Evolutionary conservation across 2,888 invertebrate genomes (phyloP), one percentile per base, ranked within the genome.

Genomic region (Ctenicera cuprea): DNA sequence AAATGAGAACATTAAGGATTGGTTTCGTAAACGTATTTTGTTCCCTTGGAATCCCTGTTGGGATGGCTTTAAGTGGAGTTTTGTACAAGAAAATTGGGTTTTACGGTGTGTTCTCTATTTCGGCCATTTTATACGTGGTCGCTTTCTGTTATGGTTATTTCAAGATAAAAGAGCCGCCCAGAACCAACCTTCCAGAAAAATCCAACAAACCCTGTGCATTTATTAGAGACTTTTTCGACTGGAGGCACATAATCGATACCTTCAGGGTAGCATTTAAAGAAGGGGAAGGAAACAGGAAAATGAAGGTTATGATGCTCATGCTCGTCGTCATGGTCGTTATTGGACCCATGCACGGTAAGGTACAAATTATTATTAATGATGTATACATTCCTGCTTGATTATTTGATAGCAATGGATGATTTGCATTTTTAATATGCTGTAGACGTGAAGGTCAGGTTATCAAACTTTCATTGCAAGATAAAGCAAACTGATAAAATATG

Each of bases 21-120:
- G 96, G 96, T 26, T 92, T 97, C 64, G 93, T 96, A 77, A 97
- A 97, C 87, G 91, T 96, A 7, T 96, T 96, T 86, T 93, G 95
- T 80, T 96, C 96, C 0, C 88, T 97, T 57, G 96, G 97, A 22
- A 94, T 96, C 69, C 96, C 97, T 0, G 91, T 97, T 9, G 97
- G 97, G n/a, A 93, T 95, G 82, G 95, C 96, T 4, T 88, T 95
- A 3, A 96, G 96, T 83, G 97, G 97, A 0, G 91, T 96, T 66
- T 88, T 97, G 14, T 92, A 93, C 82, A 89, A 91, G 63, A 90
- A 93, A 86, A 93, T 95, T 71, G 94, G 95, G 0, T 92, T 95
- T 82, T 95, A 95, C 82, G 95, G 95, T 52, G 93, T 95, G 12
- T 95, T 95, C 83, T 91, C 93, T 4, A 90, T 94, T 73, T 94